Base-by-base conservation (phyloP, 2,888 invertebrate species). In the Tinea semifulvella region DNA sequence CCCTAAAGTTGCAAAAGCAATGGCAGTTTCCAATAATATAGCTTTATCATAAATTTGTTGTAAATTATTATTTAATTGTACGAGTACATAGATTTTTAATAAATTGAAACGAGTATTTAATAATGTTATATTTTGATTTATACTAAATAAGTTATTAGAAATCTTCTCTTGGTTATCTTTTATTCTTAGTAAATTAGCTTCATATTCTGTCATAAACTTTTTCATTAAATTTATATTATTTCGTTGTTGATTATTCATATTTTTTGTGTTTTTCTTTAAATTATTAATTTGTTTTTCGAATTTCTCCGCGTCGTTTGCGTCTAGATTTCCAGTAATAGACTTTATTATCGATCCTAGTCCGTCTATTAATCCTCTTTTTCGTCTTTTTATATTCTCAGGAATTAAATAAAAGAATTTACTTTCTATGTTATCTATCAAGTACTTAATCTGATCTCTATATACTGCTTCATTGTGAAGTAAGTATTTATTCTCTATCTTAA, bases 381-480 rank as follows among this genome's bases (percentile, higher is more conserved):
- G 20, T 39, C 18, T 39, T 3, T 17, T 3, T 3, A 10, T 5
- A 17, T 6, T 19, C 8, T 39, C n/a, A 3, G 39, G 39, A 2
- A 39, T 3, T 16, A 39, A 17, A 11, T 39, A 39, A 11, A 19
- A 39, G 4, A 39, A 20, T 13, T 39, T 39, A 39, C 39, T 39
- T 39, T 39, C 39, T 19, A 39, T 39, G 11, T 39, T 39, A n/a
- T 39, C 19, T 39, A 39, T 39, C 39, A 39, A 19, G n/a, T 39
- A 39, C 20, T 19, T 39, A 19, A 39, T 5, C 11, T 39, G 39
- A 19, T 39, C 39, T 39, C 20, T 39, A 19, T 39, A n/a, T n/a
- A 6, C 20, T 4, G 8, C n/a, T 3, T 20, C 16, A 36, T 36
- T 14, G 16, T 5, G 16, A 4, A 11, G 35, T 13, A 28, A 5